Evolutionary conservation across 2,113 vertebrate species (phyloP).

Genomic region (Labrus mixtus): DNA sequence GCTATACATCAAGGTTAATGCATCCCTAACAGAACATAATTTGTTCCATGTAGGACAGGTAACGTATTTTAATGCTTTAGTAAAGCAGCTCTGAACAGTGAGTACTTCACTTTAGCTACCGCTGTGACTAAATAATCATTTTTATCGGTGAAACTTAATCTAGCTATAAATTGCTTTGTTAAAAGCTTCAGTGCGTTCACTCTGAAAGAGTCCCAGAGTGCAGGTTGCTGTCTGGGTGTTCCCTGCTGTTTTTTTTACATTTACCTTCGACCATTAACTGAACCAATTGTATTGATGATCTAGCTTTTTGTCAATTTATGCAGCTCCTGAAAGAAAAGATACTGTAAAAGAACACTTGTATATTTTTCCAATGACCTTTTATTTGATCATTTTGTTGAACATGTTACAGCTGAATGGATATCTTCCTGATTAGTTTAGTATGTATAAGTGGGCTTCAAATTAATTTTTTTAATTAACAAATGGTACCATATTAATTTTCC

Average conservation of each 20-base stretch:
- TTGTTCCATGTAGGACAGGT: constrained; percentile 66
- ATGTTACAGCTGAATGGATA: background rate
- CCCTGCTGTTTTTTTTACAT: constrained; percentile 12
- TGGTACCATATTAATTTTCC: too few relatives aligned
- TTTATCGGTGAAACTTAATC: constrained; percentile 77
- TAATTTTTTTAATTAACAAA: too few relatives aligned
- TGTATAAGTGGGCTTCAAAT: background rate
- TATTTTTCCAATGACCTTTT: background rate
- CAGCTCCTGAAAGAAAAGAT: background rate
- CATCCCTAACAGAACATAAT: constrained; percentile 67
- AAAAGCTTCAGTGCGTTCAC: constrained; percentile 48
- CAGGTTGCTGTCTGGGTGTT: constrained; percentile 2
- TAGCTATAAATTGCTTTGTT: constrained; percentile 75
- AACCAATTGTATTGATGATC: background rate
- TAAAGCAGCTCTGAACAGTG: constrained; percentile 63
- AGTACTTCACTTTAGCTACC: constrained; percentile 63
- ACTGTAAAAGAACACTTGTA: background rate
- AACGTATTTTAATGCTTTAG: constrained; percentile 72
- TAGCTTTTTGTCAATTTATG: background rate
- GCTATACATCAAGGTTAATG: constrained; percentile 70
- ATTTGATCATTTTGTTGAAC: background rate
- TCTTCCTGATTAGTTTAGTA: background rate
- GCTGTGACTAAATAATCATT: constrained; percentile 67
- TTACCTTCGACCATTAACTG: background rate
- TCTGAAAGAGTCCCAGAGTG: constrained; percentile 31